Percentiles rank a stretch among this genome's conserved stretches.
These are phyloP conservation scores for Ladona fulva DNA, from an alignment of 1,140 invertebrate genomes.

Conservation along the genomic window DNA sequence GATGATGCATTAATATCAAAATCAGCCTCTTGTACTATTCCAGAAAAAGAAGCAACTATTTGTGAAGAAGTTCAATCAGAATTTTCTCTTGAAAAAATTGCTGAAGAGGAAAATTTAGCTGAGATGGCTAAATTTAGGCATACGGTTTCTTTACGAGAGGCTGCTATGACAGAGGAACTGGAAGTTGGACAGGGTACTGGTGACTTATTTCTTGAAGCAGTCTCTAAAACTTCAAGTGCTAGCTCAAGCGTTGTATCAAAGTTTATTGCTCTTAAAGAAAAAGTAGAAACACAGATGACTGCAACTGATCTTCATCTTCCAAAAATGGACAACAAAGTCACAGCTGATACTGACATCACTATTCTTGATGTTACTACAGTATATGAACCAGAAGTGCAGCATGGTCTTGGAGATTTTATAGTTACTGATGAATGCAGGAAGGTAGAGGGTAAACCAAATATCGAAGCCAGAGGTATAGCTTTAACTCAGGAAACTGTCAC, in stretches of 20 bases:
- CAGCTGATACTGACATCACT: conserved; percentile 13
- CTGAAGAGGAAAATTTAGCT: not conserved
- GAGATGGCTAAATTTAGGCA: not conserved
- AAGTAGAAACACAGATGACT: conserved; percentile 15
- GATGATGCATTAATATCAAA: not conserved
- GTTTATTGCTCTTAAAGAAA: conserved; percentile 18
- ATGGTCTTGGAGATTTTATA: not conserved
- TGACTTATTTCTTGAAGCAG: conserved; percentile 13
- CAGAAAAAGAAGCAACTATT: conserved; percentile 11
- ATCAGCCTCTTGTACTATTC: not conserved
- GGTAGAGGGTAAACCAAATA: not conserved
- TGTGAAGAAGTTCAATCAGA: conserved; percentile 10
- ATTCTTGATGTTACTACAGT: conserved; percentile 17
- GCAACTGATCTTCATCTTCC: conserved; percentile 11
- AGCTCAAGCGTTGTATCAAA: conserved; percentile 16
- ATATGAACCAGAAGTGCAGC: not conserved
- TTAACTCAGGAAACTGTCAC: not conserved
- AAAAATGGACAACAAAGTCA: not conserved
- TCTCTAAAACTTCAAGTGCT: conserved; percentile 15
- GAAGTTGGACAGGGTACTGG: conserved; percentile 14
- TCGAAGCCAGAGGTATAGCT: not conserved
- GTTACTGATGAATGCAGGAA: not conserved
- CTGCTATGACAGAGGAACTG: conserved; percentile 18
- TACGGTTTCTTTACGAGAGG: not conserved
- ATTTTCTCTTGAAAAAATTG: not conserved